A percentile compares a stretch with the other conserved stretches of the same genome.
Evolutionary conservation across 2,797 vertebrate genomes (phyloP).

Genomic region (Ptychobarbus kaznakovi): DNA sequence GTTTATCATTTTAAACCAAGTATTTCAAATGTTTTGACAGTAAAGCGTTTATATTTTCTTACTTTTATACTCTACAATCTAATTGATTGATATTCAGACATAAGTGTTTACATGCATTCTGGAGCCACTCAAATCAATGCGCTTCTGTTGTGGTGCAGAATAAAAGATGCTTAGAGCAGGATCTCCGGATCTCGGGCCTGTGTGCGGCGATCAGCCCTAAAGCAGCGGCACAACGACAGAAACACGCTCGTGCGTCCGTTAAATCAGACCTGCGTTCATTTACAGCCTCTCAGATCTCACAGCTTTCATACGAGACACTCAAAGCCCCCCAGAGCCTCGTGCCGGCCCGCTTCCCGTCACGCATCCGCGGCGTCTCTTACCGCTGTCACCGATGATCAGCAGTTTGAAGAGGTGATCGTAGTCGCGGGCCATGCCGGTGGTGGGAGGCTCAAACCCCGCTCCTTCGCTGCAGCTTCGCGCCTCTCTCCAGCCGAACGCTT

Average conservation of each 20-base stretch:
- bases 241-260: background rate
- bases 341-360: slow-evolving; percentile 78
- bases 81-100: background rate
- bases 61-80: background rate
- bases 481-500: slow-evolving; percentile 66
- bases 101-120: background rate
- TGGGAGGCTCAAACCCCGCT: slow-evolving; percentile 79
- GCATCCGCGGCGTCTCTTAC: slow-evolving; percentile 83
- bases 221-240: slow-evolving; percentile 1
- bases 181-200: slow-evolving; percentile 75
- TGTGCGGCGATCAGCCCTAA: slow-evolving; percentile 61
- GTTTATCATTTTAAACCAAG: background rate
- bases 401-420: slow-evolving; percentile 99
- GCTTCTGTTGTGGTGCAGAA: background rate
- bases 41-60: background rate
- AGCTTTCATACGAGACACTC: background rate
- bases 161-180: background rate
- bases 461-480: slow-evolving; percentile 64
- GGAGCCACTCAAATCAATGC: background rate
- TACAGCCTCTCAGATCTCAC: background rate
- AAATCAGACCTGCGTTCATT: background rate
- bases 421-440: slow-evolving; percentile 95
- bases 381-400: slow-evolving; percentile 99
- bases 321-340: slow-evolving; percentile 46
- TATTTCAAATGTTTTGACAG: background rate